Evolutionary conservation across 2,888 invertebrate species (phyloP).

Genomic region (Ctena decussata): DNA sequence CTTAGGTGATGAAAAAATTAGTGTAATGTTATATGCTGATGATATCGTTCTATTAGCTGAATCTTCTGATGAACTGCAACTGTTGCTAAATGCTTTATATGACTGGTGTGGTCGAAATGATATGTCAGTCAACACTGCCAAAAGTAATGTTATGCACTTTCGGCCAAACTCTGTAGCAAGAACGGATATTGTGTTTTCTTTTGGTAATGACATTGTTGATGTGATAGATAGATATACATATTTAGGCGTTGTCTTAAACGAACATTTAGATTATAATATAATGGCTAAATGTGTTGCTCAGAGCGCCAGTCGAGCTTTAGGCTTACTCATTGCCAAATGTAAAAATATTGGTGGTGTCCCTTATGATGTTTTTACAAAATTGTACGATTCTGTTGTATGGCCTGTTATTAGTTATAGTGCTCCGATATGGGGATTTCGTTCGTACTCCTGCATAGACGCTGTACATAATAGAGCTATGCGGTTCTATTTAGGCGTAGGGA

Average conservation of each 20-base stretch:
- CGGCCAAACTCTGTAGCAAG: neutral
- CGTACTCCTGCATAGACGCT: conserved; percentile 15
- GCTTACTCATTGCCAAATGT: conserved; percentile 11
- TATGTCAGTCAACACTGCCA: neutral
- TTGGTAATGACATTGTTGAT: neutral
- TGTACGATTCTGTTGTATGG: conserved; percentile 28
- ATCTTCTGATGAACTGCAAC: neutral
- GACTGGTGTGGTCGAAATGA: neutral
- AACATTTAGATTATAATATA: conserved; percentile 18
- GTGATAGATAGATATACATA: conserved; percentile 24
- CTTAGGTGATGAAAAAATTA: conserved; percentile 33
- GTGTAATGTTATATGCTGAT: conserved; percentile 48
- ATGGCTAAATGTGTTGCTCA: neutral
- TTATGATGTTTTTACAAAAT: conserved; percentile 25
- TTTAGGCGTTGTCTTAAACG: conserved; percentile 17
- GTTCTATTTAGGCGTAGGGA: conserved; percentile 29
- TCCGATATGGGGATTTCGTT: conserved; percentile 25
- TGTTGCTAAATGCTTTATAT: neutral
- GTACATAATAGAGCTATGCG: conserved; percentile 20
- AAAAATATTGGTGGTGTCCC: conserved; percentile 29
- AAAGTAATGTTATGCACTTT: neutral
- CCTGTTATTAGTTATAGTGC: conserved; percentile 29
- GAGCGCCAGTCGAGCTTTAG: conserved; percentile 24
- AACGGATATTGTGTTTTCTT: neutral
- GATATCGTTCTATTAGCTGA: conserved; percentile 32